Percentiles rank a stretch among this genome's conserved stretches.
Evolutionary conservation across 2,113 vertebrate species (phyloP).

Genomic region (Pheucticus melanocephalus): DNA sequence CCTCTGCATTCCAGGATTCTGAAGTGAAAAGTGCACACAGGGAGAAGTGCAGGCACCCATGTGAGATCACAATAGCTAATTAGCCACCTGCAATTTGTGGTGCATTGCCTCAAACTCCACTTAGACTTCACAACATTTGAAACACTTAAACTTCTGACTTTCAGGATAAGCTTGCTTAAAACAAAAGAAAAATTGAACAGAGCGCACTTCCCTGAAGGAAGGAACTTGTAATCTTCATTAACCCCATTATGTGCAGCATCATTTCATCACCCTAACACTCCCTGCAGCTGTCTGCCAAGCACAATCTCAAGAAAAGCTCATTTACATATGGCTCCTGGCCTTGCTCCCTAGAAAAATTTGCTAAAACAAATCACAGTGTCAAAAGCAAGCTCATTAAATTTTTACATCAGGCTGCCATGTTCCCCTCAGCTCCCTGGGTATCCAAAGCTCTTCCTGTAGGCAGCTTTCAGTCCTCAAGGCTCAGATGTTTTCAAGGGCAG

Average conservation of each 20-base stretch:
- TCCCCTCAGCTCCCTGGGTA: slow-evolving; percentile 34
- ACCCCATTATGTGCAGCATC: slow-evolving; percentile 59
- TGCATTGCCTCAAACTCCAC: background rate
- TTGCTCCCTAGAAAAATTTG: slow-evolving; percentile 53
- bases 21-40: background rate
- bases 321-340: slow-evolving; percentile 71
- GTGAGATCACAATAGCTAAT: background rate
- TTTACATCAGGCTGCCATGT: slow-evolving; percentile 55
- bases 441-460: slow-evolving; percentile 15
- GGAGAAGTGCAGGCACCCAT: background rate
- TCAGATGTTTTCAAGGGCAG: slow-evolving; percentile 38
- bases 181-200: background rate
- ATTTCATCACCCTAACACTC: slow-evolving; percentile 62
- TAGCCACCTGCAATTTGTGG: background rate
- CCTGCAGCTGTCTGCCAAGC: slow-evolving; percentile 45
- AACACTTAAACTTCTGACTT: slow-evolving; percentile 17
- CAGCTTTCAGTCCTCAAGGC: slow-evolving; percentile 18
- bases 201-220: slow-evolving; percentile 41
- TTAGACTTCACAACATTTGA: background rate
- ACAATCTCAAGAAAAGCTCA: slow-evolving; percentile 53
- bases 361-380: slow-evolving; percentile 71
- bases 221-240: slow-evolving; percentile 59
- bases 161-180: slow-evolving; percentile 1
- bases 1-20: background rate
- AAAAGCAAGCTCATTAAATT: slow-evolving; percentile 73